Evolutionary conservation across 2,797 vertebrate species (phyloP).

Genomic region (Rhinichthys osculus): DNA sequence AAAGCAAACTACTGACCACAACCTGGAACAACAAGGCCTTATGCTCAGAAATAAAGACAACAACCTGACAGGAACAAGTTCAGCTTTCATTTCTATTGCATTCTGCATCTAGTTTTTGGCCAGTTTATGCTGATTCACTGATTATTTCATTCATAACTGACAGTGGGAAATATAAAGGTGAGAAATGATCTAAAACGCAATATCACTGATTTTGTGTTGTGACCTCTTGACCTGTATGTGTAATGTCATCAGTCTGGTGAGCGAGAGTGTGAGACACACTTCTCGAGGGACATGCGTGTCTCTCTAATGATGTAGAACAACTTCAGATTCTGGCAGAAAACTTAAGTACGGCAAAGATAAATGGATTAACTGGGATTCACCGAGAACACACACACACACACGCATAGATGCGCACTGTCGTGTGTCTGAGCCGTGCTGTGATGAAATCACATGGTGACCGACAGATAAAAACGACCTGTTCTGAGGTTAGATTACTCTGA

Average conservation of each 20-base stretch:
- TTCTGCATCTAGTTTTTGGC: background rate
- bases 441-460: slow-evolving; percentile 47
- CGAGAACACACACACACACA: background rate
- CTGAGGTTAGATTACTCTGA: slow-evolving; percentile 55
- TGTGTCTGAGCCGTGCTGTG: background rate
- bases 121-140: background rate
- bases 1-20: slow-evolving; percentile 8
- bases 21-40: background rate
- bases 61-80: background rate
- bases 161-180: background rate
- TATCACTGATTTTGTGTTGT: slow-evolving; percentile 16
- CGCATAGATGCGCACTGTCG: background rate
- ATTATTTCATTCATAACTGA: background rate
- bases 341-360: slow-evolving; percentile 22
- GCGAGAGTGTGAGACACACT: background rate
- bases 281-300: slow-evolving; percentile 26
- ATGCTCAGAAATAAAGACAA: background rate
- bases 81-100: background rate
- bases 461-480: slow-evolving; percentile 52
- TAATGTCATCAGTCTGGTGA: slow-evolving; percentile 44
- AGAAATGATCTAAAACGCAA: background rate
- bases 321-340: slow-evolving; percentile 17
- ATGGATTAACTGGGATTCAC: slow-evolving; percentile 25
- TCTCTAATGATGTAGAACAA: slow-evolving; percentile 33
- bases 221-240: slow-evolving; percentile 43